These are phyloP conservation scores for Nasonia oneida DNA, from an alignment of 2,888 invertebrate species.

Conservation along the genomic window DNA sequence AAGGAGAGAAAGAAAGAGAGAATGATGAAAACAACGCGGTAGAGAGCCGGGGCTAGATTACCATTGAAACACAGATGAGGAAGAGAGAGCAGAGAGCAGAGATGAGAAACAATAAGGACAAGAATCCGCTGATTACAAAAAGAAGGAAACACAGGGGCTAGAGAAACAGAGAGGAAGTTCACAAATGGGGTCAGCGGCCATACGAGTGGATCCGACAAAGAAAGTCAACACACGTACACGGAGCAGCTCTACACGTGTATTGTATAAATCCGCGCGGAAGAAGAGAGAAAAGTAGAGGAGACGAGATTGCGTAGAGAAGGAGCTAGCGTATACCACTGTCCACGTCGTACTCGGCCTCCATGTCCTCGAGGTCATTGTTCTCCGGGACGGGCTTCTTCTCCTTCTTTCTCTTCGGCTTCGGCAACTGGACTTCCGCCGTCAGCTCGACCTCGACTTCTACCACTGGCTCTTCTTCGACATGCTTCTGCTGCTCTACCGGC, in stretches of 20 bases:
- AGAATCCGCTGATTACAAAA: not conserved
- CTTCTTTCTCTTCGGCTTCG: constrained; percentile 60
- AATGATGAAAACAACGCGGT: too few relatives aligned
- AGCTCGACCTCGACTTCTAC: constrained; percentile 49
- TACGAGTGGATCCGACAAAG: not conserved
- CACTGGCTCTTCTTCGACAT: constrained; percentile 8
- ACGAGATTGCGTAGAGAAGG: not conserved
- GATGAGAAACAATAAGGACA: not conserved
- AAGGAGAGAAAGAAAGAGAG: too few relatives aligned
- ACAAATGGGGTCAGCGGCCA: not conserved
- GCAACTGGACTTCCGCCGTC: constrained; percentile 52
- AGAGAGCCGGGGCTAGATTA: not conserved
- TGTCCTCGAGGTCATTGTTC: constrained; percentile 61
- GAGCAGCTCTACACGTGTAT: too few relatives aligned
- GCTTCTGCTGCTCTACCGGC: not conserved
- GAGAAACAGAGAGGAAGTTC: not conserved
- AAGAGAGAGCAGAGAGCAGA: not conserved
- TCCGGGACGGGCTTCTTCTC: constrained; percentile 44
- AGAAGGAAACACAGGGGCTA: not conserved
- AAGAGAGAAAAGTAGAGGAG: constrained; percentile 7
- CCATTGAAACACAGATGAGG: not conserved
- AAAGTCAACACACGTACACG: not conserved
- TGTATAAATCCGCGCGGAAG: too few relatives aligned
- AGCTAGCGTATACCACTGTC: constrained; percentile 53
- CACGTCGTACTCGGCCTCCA: constrained; percentile 60